phyloP scores from a whole-genome alignment of 2,888 invertebrate species.

The Polyommatus icarus region DNA sequence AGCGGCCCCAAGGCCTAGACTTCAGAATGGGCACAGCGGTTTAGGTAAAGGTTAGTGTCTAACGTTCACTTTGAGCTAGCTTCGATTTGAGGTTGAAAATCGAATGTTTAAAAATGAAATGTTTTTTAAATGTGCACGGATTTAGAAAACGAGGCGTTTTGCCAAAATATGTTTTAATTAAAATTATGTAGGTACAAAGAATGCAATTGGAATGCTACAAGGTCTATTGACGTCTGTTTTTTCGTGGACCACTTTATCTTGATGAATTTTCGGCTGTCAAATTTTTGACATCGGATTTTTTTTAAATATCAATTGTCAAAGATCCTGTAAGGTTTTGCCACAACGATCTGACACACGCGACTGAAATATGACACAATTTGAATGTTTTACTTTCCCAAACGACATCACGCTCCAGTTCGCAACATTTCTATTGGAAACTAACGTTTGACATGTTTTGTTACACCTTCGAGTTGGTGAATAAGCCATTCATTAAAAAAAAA shows the following conservation, averaged over 20 bases:
- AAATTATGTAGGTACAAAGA: neutral
- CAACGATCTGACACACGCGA: neutral
- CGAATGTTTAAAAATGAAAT: neutral
- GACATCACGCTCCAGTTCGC: constrained; percentile 23
- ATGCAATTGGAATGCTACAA: too few relatives aligned
- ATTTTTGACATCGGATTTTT: neutral
- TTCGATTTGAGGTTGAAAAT: neutral
- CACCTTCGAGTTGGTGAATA: neutral
- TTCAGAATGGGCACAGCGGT: constrained; percentile 37
- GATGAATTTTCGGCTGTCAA: neutral
- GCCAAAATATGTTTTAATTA: neutral
- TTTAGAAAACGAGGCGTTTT: neutral
- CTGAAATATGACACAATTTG: constrained; percentile 21
- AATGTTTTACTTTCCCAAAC: constrained; percentile 18
- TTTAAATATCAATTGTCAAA: neutral
- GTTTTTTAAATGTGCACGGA: neutral
- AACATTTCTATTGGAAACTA: constrained; percentile 27
- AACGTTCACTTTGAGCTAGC: constrained; percentile 24
- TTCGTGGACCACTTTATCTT: neutral
- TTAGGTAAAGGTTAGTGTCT: constrained; percentile 37
- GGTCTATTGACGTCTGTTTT: neutral
- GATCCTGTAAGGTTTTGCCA: neutral
- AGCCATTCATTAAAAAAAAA: too few relatives aligned
- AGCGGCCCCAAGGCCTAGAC: constrained; percentile 38
- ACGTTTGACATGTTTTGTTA: constrained; percentile 22